Conservation (phyloP, 1,140 invertebrate species). For the Anoplophora glabripennis region DNA sequence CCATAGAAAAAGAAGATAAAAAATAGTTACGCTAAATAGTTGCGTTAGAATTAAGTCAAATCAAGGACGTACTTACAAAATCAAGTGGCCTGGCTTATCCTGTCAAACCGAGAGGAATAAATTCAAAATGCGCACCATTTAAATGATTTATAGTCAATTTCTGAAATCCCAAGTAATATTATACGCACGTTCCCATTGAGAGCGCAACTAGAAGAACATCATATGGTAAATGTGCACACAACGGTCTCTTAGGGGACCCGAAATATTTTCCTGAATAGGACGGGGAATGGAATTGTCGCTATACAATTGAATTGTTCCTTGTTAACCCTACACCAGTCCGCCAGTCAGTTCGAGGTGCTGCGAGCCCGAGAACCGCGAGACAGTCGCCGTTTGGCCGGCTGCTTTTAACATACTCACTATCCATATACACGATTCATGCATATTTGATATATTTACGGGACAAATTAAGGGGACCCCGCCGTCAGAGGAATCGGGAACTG, state of each 20-base stretch:
- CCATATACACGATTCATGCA: slow-evolving; percentile 44
- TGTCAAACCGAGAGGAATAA: too few relatives aligned
- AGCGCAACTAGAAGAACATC: slow-evolving; percentile 38
- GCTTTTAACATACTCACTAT: slow-evolving; percentile 35
- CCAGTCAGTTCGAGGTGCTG: slow-evolving; percentile 19
- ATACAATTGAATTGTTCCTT: slow-evolving; percentile 48
- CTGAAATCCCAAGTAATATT: slow-evolving; percentile 20
- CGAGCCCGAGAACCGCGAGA: background rate
- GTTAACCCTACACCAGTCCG: slow-evolving; percentile 45
- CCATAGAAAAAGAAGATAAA: too few relatives aligned
- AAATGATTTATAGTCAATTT: slow-evolving; percentile 33
- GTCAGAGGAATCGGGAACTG: slow-evolving; percentile 35
- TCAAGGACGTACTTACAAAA: too few relatives aligned
- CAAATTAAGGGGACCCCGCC: slow-evolving; percentile 41
- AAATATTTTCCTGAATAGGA: slow-evolving; percentile 46
- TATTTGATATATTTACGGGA: slow-evolving; percentile 50
- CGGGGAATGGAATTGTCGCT: slow-evolving; percentile 42
- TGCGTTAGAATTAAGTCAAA: too few relatives aligned
- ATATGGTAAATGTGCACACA: slow-evolving; percentile 46
- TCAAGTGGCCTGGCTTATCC: too few relatives aligned
- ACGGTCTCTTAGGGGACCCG: slow-evolving; percentile 32
- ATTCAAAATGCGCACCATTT: slow-evolving; percentile 18
- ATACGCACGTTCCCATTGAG: slow-evolving; percentile 29
- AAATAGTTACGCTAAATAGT: too few relatives aligned
- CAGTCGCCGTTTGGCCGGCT: slow-evolving; percentile 26